phyloP scores from a whole-genome alignment of 2,113 vertebrate species.

The Trichomycterus rosablanca region DNA sequence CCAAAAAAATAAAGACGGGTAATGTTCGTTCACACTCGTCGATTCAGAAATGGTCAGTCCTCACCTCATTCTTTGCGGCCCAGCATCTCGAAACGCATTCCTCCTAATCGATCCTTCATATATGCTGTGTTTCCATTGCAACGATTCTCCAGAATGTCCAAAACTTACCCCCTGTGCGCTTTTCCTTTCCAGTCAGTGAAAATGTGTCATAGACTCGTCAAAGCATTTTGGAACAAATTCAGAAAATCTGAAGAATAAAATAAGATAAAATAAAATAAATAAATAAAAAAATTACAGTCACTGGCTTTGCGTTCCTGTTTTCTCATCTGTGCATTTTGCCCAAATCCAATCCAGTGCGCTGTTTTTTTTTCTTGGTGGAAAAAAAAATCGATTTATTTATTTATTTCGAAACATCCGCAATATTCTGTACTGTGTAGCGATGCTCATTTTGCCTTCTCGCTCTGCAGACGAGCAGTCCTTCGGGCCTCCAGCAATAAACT shows the following conservation, averaged over 20 bases:
- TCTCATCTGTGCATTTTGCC: constrained; percentile 48
- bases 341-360: constrained; percentile 3
- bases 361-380: constrained; percentile 7
- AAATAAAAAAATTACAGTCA: no score
- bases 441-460: constrained; percentile 50
- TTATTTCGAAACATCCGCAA: constrained; percentile 73
- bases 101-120: constrained; percentile 54
- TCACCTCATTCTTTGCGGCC: constrained; percentile 42
- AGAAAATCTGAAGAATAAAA: constrained; percentile 33
- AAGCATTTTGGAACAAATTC: constrained; percentile 18
- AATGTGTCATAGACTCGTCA: constrained; percentile 45
- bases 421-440: constrained; percentile 61
- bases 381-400: constrained; percentile 53
- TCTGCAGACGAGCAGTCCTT: constrained; percentile 8
- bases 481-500: not conserved
- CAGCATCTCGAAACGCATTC: constrained; percentile 46
- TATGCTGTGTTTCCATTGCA: constrained; percentile 48
- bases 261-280: no score
- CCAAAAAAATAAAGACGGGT: not conserved
- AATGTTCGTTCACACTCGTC: constrained; percentile 5
- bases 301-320: constrained; percentile 16
- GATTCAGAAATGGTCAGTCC: constrained; percentile 42
- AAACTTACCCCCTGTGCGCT: constrained; percentile 6
- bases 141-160: constrained; percentile 16
- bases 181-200: constrained; percentile 45